phyloP scores from a whole-genome alignment of 1,140 invertebrate genomes.

The Elymnias hypermnestra region DNA sequence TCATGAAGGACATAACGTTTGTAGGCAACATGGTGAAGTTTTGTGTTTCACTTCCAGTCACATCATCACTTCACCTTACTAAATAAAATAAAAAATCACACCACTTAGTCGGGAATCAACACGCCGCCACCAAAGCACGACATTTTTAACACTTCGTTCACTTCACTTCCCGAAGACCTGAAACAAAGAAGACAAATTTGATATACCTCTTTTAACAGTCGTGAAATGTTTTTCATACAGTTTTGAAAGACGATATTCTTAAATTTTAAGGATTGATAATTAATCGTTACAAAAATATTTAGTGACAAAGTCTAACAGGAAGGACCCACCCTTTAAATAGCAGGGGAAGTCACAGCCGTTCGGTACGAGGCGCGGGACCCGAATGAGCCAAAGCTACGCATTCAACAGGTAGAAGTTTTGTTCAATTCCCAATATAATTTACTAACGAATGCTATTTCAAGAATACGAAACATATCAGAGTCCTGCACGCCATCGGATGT shows the following conservation, averaged over 20 bases:
- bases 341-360: constrained; percentile 28
- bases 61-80: constrained; percentile 42
- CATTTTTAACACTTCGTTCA: constrained; percentile 33
- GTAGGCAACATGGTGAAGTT: constrained; percentile 84
- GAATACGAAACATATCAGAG: not conserved
- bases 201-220: constrained; percentile 8
- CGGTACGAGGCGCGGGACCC: constrained; percentile 30
- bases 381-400: constrained; percentile 41
- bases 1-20: constrained; percentile 89
- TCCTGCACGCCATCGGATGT: not conserved
- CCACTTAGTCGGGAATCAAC: constrained; percentile 52
- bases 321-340: not conserved
- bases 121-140: constrained; percentile 47
- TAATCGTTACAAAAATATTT: not conserved
- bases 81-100: constrained; percentile 28
- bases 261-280: not conserved
- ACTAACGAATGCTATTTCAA: constrained; percentile 10
- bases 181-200: constrained; percentile 33
- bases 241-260: not conserved
- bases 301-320: not conserved
- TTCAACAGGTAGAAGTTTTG: constrained; percentile 56
- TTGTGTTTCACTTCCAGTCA: constrained; percentile 50
- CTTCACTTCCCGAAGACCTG: constrained; percentile 32
- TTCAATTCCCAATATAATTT: constrained; percentile 19
- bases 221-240: not conserved